These are phyloP conservation scores for Cheilosia vulpina DNA, from an alignment of 2,888 invertebrate species.

Conservation along the genomic window DNA sequence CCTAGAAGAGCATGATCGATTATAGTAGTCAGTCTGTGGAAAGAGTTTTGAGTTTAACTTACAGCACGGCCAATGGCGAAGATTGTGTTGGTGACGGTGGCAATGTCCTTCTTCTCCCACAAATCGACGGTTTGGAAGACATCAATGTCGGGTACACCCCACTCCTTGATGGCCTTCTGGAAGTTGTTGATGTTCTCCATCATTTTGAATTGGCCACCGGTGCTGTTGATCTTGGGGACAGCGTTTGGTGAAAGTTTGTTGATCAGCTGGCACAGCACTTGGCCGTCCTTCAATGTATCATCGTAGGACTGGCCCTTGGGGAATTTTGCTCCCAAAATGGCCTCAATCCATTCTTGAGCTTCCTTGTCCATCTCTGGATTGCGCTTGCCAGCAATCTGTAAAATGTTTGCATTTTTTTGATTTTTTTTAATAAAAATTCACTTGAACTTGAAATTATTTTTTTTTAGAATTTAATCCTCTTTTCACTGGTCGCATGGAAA, in stretches of 20 bases:
- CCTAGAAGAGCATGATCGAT: slow-evolving; percentile 84
- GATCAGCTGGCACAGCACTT: slow-evolving; percentile 96
- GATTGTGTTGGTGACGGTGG: slow-evolving; percentile 92
- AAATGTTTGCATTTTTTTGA: slow-evolving; percentile 53
- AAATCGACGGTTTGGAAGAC: slow-evolving; percentile 98
- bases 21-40: background rate
- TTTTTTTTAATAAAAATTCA: slow-evolving; percentile 25
- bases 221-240: slow-evolving; percentile 94
- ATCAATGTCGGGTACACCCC: slow-evolving; percentile 95
- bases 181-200: slow-evolving; percentile 99
- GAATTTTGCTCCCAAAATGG: slow-evolving; percentile 93
- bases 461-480: slow-evolving; percentile 9
- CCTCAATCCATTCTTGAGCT: slow-evolving; percentile 96
- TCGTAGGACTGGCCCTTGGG: slow-evolving; percentile 92
- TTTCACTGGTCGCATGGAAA: slow-evolving; percentile 1
- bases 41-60: slow-evolving; percentile 78
- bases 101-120: slow-evolving; percentile 96
- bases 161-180: slow-evolving; percentile 92
- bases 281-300: slow-evolving; percentile 95
- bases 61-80: slow-evolving; percentile 94
- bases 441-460: slow-evolving; percentile 46
- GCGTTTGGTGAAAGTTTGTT: slow-evolving; percentile 96
- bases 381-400: slow-evolving; percentile 92
- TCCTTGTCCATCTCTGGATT: slow-evolving; percentile 92
- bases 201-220: slow-evolving; percentile 99